Percentiles rank a stretch among this genome's conserved stretches.
These are phyloP conservation scores for Cyanoramphus novaezelandiae DNA, from an alignment of 2,113 vertebrate species.

Conservation along the genomic window DNA sequence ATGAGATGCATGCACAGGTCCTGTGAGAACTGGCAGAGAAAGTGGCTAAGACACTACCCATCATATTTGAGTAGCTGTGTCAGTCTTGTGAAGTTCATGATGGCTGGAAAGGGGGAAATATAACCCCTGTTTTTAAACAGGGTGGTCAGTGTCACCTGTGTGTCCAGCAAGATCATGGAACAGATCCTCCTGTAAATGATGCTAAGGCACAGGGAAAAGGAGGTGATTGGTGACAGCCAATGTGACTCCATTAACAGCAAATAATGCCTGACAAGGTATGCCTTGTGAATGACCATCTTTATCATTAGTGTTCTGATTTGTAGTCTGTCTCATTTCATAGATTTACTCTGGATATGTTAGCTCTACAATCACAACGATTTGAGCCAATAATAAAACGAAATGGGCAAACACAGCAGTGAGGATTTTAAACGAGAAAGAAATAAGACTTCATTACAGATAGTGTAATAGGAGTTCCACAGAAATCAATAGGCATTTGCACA, in stretches of 20 bases:
- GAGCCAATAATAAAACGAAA: constrained; percentile 12
- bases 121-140: neutral
- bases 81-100: neutral
- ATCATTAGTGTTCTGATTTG: neutral
- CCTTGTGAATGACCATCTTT: neutral
- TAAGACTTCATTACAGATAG: neutral
- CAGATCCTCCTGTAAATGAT: neutral
- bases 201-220: neutral
- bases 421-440: constrained; percentile 27
- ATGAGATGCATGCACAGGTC: neutral
- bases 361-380: neutral
- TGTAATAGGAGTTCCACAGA: neutral
- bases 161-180: neutral
- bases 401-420: neutral
- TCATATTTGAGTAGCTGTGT: neutral
- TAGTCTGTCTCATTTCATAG: neutral
- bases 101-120: neutral
- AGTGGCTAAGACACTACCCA: neutral
- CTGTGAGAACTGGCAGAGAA: neutral
- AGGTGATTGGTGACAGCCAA: neutral
- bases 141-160: neutral
- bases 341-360: neutral
- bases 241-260: neutral
- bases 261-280: neutral
- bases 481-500: neutral